These are phyloP conservation scores for Eudyptes chrysolophus DNA, from an alignment of 2,113 vertebrate genomes.

Conservation along the genomic window DNA sequence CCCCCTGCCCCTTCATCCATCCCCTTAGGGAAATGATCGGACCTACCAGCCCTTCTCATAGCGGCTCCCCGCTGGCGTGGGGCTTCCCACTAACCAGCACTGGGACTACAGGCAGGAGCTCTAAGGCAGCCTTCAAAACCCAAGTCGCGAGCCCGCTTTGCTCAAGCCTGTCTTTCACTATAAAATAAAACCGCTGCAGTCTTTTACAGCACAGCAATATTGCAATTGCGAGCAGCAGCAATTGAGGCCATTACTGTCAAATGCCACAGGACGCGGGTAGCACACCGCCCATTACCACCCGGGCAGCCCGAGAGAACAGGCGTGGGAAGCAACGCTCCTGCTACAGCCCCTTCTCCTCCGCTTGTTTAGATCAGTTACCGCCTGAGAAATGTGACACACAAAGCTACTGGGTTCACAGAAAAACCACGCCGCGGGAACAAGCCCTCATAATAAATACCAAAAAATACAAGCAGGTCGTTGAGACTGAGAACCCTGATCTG, in stretches of 20 bases:
- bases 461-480: not conserved
- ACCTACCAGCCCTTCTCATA: not conserved
- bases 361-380: conserved; percentile 41
- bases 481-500: not conserved
- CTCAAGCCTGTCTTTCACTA: not conserved
- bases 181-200: not conserved
- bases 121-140: not conserved
- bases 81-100: not conserved
- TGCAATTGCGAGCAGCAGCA: not conserved
- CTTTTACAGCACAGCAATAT: not conserved
- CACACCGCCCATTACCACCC: conserved; percentile 45
- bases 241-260: conserved; percentile 32
- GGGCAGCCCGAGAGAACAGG: conserved; percentile 12
- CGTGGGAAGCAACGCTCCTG: conserved; percentile 12
- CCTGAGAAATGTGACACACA: not conserved
- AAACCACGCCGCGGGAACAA: fast-evolving
- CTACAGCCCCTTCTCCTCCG: not conserved
- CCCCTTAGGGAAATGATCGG: fast-evolving
- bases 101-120: not conserved
- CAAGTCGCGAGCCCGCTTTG: not conserved
- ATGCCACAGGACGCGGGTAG: not conserved
- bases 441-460: not conserved
- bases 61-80: fast-evolving
- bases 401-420: not conserved
- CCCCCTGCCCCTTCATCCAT: not conserved